A percentile compares a stretch with the other conserved stretches of the same genome.
Evolutionary conservation across 2,113 vertebrate species (phyloP).

Genomic region (Rhea americana): DNA sequence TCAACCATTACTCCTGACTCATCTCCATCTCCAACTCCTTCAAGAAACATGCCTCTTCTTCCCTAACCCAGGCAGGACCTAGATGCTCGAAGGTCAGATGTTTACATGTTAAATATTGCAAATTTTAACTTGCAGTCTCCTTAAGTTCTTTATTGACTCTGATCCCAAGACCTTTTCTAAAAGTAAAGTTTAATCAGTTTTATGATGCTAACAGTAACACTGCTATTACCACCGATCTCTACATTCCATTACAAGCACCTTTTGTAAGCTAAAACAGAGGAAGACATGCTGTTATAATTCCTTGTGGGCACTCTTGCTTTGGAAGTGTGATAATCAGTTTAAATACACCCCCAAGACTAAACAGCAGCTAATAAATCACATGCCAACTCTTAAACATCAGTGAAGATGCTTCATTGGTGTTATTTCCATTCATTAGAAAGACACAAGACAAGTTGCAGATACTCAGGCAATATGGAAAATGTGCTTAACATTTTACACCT

Average conservation of each 20-base stretch:
- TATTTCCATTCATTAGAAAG: background rate
- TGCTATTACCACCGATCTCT: background rate
- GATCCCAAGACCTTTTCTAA: background rate
- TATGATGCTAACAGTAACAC: background rate
- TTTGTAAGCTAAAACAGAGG: background rate
- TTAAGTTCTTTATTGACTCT: background rate
- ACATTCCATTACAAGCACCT: background rate
- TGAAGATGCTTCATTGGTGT: background rate
- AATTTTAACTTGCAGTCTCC: background rate
- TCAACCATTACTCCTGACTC: background rate
- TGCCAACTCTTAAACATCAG: background rate
- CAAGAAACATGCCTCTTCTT: background rate
- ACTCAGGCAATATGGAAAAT: background rate
- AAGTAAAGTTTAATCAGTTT: background rate
- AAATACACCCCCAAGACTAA: background rate
- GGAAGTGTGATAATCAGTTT: background rate
- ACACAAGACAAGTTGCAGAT: background rate
- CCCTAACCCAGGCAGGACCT: background rate
- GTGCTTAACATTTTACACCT: constrained; percentile 28
- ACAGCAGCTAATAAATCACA: background rate
- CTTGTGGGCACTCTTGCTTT: background rate
- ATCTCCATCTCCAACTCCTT: background rate
- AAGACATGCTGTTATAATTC: background rate
- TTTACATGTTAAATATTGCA: background rate
- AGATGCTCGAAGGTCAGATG: rapidly evolving